Evolutionary conservation across 2,113 vertebrate species (phyloP), one percentile per base, ranked within the genome.

Genomic region (Thermophis baileyi): DNA sequence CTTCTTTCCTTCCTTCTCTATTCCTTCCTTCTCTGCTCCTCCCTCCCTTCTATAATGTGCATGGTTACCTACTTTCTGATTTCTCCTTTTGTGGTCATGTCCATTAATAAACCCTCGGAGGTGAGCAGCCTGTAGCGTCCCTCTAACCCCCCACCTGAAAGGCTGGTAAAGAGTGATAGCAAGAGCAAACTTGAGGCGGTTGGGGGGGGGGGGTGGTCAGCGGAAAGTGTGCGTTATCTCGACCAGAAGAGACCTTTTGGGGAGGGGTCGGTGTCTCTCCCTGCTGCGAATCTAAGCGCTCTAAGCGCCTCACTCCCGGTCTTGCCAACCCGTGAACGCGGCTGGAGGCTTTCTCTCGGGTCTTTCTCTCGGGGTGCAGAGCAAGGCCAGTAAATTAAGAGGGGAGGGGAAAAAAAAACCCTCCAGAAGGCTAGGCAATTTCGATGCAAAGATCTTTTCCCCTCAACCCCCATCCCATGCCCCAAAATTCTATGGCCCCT

Each of bases 21-120:
- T 27, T 60, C 25, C 8, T 63, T 60, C 46, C 60, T 6, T 50
- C 81, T 7, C 54, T 55, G 2, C 12, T 14, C 51, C 51, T 53
- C 51, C 51, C 51, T 53, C 14, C 50, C 50, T 50, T 50, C 50
- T 95, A 94, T 97, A 95, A 97, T 97, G 5, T 96, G 95, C 93
- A 92, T 95, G 92, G 94, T 95, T 95, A 97, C 97, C 97, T 98
- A 97, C 97, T 97, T 97, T 97, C 97, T 97, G 97, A 97, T 97
- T 96, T 97, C 97, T 97, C 97, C 96, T 95, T 98, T 97, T 98
- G 97, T 97, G 97, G 0, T 57, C 55, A 95, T 9, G 95, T 96
- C 98, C 96, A 97, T 98, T 98, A 50, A 98, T 98, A 98, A 98
- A 7, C 98, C 98, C 54, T 98, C 97, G 35, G 96, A 98, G 89